Conservation (phyloP, 2,113 vertebrate species). For the Anarhynchus alexandrinus region DNA sequence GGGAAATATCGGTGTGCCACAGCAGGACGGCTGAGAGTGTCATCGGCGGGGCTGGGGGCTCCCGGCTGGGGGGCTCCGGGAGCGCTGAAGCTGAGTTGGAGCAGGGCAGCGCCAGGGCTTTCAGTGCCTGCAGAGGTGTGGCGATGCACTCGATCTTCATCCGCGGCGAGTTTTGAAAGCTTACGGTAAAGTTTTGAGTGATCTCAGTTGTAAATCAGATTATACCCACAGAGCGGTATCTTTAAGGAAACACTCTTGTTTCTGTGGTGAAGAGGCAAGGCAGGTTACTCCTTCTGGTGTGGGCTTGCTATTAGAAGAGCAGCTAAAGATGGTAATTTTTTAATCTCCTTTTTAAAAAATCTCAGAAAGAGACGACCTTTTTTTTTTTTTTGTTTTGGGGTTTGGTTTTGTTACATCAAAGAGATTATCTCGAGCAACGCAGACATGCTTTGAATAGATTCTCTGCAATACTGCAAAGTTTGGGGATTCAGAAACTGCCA, state of each 20-base stretch:
- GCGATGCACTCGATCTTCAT: not conserved
- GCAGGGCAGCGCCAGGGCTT: not conserved
- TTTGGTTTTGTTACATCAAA: not conserved
- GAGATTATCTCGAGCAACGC: not conserved
- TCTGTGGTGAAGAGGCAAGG: not conserved
- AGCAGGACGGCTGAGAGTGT: rapidly evolving
- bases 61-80: not conserved
- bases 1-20: rapidly evolving
- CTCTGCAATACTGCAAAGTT: not conserved
- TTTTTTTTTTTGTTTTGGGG: not conserved
- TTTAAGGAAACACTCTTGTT: not conserved
- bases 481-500: not conserved
- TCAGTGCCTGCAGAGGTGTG: not conserved
- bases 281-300: slow-evolving; percentile 16
- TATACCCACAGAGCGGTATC: not conserved
- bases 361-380: not conserved
- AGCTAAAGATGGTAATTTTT: slow-evolving; percentile 35
- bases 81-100: not conserved
- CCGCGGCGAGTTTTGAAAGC: slow-evolving; percentile 22
- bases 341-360: not conserved
- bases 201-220: slow-evolving; percentile 15
- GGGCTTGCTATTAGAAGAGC: not conserved
- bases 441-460: not conserved
- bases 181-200: not conserved
- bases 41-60: rapidly evolving